A percentile compares a stretch with the other conserved stretches of the same genome.
These are phyloP conservation scores for Polydesmus complanatus DNA, from an alignment of 2,888 invertebrate species.

Conservation along the genomic window DNA sequence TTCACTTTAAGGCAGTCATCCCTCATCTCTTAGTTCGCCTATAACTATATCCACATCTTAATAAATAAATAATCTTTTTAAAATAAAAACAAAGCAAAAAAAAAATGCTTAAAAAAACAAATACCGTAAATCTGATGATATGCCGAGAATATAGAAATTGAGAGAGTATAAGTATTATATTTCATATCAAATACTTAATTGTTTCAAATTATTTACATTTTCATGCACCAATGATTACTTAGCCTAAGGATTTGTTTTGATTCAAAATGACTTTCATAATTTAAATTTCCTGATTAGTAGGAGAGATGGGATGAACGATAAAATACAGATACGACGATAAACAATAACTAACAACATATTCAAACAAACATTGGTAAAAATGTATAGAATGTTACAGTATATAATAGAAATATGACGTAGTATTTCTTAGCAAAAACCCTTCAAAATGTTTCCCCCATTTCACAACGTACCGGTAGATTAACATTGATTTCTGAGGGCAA, in stretches of 20 bases:
- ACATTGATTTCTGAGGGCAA: too few relatives aligned
- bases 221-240: neutral
- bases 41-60: too few relatives aligned
- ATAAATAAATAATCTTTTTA: too few relatives aligned
- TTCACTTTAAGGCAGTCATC: neutral
- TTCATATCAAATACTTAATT: neutral
- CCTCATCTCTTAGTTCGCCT: neutral
- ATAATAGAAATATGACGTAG: neutral
- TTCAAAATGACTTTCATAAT: too few relatives aligned
- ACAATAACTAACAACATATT: neutral
- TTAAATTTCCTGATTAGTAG: too few relatives aligned
- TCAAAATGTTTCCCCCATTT: too few relatives aligned
- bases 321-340: neutral
- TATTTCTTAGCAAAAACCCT: too few relatives aligned
- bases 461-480: too few relatives aligned
- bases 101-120: neutral
- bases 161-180: neutral
- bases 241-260: too few relatives aligned
- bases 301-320: neutral
- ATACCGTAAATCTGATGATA: neutral
- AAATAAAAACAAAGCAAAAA: too few relatives aligned
- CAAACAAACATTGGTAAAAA: too few relatives aligned
- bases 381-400: neutral
- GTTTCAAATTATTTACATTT: neutral
- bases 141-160: neutral